Percentiles rank a stretch among this genome's conserved stretches.
Evolutionary conservation across 2,797 vertebrate species (phyloP).

Genomic region (Babyrousa celebensis): DNA sequence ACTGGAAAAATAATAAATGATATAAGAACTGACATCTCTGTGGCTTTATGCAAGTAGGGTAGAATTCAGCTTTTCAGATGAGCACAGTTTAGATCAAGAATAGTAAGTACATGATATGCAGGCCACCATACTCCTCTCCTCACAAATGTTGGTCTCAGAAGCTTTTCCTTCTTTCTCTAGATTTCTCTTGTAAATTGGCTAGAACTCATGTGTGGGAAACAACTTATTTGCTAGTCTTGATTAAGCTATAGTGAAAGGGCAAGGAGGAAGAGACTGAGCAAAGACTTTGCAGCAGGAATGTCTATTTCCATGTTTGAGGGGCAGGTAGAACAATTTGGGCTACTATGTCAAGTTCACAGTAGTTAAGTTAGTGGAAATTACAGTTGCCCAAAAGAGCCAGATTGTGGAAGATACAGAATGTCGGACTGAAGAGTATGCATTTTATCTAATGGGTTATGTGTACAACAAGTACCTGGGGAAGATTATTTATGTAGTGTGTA

Average conservation of each 20-base stretch:
- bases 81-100: not conserved
- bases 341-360: not conserved
- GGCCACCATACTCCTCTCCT: not conserved
- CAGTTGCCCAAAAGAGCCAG: not conserved
- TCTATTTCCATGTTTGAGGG: not conserved
- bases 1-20: constrained; percentile 54
- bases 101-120: constrained; percentile 33
- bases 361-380: constrained; percentile 6
- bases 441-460: constrained; percentile 27
- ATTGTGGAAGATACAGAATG: constrained; percentile 49
- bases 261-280: not conserved
- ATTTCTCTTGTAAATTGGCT: constrained; percentile 39
- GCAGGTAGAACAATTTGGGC: not conserved
- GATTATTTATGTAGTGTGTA: not conserved
- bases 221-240: not conserved
- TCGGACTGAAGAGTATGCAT: not conserved
- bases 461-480: constrained; percentile 19
- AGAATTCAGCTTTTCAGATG: constrained; percentile 41
- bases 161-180: constrained; percentile 27
- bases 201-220: constrained; percentile 1
- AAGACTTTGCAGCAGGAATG: constrained; percentile 6
- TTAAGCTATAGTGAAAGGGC: constrained; percentile 21
- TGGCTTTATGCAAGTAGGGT: not conserved
- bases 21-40: not conserved
- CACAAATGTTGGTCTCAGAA: constrained; percentile 30